Percentiles rank a stretch among this genome's conserved stretches.
These are phyloP conservation scores for Tethea ocularis DNA, from an alignment of 2,888 invertebrate genomes.

Conservation along the genomic window DNA sequence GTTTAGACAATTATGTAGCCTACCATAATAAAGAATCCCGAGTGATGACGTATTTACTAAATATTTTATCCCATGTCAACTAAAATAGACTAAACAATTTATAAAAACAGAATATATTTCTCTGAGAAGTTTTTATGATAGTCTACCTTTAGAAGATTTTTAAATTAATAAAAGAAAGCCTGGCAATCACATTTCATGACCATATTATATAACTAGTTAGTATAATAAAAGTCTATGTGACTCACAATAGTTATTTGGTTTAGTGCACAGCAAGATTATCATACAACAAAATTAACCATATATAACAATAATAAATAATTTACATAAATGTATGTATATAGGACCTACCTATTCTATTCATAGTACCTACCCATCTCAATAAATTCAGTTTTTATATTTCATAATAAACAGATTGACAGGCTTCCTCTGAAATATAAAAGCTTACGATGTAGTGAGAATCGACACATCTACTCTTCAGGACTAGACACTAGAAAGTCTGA, in stretches of 20 bases:
- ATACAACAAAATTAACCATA: slow-evolving; percentile 28
- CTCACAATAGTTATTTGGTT: slow-evolving; percentile 73
- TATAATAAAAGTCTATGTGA: slow-evolving; percentile 39
- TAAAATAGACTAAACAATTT: background rate
- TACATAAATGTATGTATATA: slow-evolving; percentile 31
- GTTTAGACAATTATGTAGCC: too few species aligned
- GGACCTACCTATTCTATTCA: slow-evolving; percentile 26
- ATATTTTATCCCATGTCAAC: slow-evolving; percentile 1
- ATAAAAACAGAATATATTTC: slow-evolving; percentile 1
- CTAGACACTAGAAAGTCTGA: slow-evolving; percentile 79
- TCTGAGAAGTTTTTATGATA: slow-evolving; percentile 14
- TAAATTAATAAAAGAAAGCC: slow-evolving; percentile 60
- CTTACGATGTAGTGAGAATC: slow-evolving; percentile 77
- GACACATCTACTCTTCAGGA: slow-evolving; percentile 72
- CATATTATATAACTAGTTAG: slow-evolving; percentile 28
- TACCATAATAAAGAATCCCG: background rate
- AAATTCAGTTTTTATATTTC: slow-evolving; percentile 34
- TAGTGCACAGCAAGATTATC: slow-evolving; percentile 68
- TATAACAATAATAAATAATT: slow-evolving; percentile 36
- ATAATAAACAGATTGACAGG: slow-evolving; percentile 58
- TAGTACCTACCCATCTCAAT: slow-evolving; percentile 21
- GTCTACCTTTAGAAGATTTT: slow-evolving; percentile 32
- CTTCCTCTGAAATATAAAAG: slow-evolving; percentile 64
- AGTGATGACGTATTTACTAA: background rate
- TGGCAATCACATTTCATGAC: slow-evolving; percentile 49